Evolutionary conservation across 2,797 vertebrate genomes (phyloP).

Genomic region (Denticeps clupeoides): DNA sequence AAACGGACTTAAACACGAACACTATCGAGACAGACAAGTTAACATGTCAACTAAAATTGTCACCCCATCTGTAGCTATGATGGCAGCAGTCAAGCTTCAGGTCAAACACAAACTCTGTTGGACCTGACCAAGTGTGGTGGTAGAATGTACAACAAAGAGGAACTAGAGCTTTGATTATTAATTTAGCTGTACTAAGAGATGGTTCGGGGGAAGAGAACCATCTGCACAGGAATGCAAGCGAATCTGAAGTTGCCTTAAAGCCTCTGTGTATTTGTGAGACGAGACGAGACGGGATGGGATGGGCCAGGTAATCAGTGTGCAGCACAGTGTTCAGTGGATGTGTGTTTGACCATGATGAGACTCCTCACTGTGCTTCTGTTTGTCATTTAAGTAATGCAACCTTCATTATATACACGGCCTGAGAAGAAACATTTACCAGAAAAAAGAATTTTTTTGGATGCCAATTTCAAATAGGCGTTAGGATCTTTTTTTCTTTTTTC

Average conservation of each 20-base stretch:
- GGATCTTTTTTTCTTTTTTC: slow-evolving; percentile 42
- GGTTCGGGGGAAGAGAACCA: slow-evolving; percentile 1
- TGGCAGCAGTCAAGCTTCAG: slow-evolving; percentile 35
- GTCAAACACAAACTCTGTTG: slow-evolving; percentile 24
- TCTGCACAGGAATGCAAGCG: slow-evolving; percentile 29
- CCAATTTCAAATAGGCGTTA: slow-evolving; percentile 66
- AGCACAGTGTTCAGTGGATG: no score
- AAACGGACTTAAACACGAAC: slow-evolving; percentile 30
- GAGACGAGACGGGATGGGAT: not conserved
- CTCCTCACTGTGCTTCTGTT: slow-evolving; percentile 63
- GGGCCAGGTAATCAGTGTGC: no score
- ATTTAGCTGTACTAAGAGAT: no score
- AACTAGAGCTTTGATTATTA: no score
- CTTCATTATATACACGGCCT: slow-evolving; percentile 31
- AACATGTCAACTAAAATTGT: slow-evolving; percentile 19
- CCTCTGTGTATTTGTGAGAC: slow-evolving; percentile 60
- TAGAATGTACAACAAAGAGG: no score
- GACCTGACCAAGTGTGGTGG: not conserved
- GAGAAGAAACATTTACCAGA: slow-evolving; percentile 35
- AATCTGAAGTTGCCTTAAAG: slow-evolving; percentile 90
- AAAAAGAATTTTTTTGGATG: slow-evolving; percentile 55
- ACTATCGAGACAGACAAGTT: slow-evolving; percentile 35
- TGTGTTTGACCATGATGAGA: no score
- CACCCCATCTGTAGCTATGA: slow-evolving; percentile 45
- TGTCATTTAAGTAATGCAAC: slow-evolving; percentile 40